Conservation (phyloP, 1,140 invertebrate species). For the Lineus longissimus region DNA sequence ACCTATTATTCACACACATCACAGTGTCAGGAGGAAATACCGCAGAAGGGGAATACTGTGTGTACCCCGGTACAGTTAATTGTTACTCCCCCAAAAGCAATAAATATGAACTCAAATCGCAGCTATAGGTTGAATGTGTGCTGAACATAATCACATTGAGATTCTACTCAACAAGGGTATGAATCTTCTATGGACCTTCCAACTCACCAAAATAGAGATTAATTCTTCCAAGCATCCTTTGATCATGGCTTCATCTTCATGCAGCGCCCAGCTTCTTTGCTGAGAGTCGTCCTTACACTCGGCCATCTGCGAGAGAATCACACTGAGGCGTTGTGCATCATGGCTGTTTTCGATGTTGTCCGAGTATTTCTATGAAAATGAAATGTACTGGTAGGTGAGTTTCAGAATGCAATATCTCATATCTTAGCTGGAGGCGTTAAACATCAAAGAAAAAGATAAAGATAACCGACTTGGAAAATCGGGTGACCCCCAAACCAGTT, state of each 20-base stretch:
- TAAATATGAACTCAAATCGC: too few species aligned
- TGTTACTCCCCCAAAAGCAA: too few species aligned
- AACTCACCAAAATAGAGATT: conserved; percentile 74
- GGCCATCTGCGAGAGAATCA: conserved; percentile 75
- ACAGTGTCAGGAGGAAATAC: too few species aligned
- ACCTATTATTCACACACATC: too few species aligned
- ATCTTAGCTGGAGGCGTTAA: background rate
- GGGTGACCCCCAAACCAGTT: too few species aligned
- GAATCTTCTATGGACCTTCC: background rate
- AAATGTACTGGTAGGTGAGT: background rate
- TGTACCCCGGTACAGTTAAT: too few species aligned
- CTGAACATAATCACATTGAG: too few species aligned
- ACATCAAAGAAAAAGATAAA: background rate
- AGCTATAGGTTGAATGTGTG: too few species aligned
- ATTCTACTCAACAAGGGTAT: too few species aligned
- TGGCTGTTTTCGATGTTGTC: conserved; percentile 46
- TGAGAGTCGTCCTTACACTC: conserved; percentile 89
- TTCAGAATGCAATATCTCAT: background rate
- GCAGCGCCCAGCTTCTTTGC: conserved; percentile 86
- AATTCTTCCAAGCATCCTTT: conserved; percentile 77
- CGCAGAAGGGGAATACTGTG: too few species aligned
- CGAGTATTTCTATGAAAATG: background rate
- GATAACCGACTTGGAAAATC: background rate
- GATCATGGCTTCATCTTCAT: conserved; percentile 86
- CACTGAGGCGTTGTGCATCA: conserved; percentile 73